Base-by-base conservation (phyloP, 2,797 vertebrate species). In the Ceyx erithaca region DNA sequence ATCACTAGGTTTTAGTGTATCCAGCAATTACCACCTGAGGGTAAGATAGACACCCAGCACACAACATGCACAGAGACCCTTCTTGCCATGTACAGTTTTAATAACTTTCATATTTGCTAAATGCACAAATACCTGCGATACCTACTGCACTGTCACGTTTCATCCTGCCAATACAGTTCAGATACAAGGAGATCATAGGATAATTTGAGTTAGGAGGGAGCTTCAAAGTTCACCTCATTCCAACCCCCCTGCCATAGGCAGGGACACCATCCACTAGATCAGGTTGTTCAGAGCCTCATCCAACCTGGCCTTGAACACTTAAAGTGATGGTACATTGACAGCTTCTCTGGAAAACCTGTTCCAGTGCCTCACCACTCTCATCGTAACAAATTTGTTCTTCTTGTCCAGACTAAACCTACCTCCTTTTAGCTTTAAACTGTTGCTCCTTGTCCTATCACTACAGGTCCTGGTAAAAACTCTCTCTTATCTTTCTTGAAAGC, bases 1-100 rank as follows among this genome's bases (percentile, higher is more conserved):
- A 59, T 75, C 40, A 57, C 48, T 94, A 95, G 89, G 81, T 88
- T 87, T 90, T 96, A 92, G 92, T 69, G 67, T 89, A 89, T 62
- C 54, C 58, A 91, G 92, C 87, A 91, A 94, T 88, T 72, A 28
- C 46, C 30, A 15, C 69, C 63, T 91, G 70, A 91, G 59, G 59
- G 75, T 69, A 80, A 89, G 51, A 85, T 31, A 92, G 82, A 43
- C 73, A 51, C 45, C 21, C 26, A 70, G 69, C 66, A 70, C 64
- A 5, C 19, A 76, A 9, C 21, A 30, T 59, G 73, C 71, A 87
- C 41, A 55, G 41, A 80, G 66, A 23, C 49, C 55, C 67, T 63
- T 68, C 71, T 67, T 45, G 49, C 83, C 57, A 70, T 51, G 48
- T 73, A 78, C 11, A 12, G 64, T 68, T 80, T 94, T 84, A 89